Evolutionary conservation across 2,888 invertebrate species (phyloP).

Genomic region (Eupithecia centaureata): DNA sequence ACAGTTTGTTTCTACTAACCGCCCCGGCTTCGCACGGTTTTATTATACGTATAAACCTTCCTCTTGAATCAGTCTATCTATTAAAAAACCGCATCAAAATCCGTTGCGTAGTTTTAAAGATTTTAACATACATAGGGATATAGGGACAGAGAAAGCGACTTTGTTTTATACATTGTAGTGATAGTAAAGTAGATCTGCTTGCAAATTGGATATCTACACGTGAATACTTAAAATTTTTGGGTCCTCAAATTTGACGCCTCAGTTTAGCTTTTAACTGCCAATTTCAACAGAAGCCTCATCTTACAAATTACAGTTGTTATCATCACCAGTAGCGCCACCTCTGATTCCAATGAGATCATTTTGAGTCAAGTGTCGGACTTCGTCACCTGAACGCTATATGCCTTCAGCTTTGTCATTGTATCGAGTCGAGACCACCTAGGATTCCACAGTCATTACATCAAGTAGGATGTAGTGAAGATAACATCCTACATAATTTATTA

Average conservation of each 20-base stretch:
- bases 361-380: slow-evolving; percentile 16
- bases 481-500: slow-evolving; percentile 45
- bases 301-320: neutral
- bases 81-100: too few relatives aligned
- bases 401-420: slow-evolving; percentile 16
- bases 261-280: neutral
- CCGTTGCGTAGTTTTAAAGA: too few relatives aligned
- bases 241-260: neutral
- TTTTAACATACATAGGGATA: too few relatives aligned
- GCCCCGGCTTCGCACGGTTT: too few relatives aligned
- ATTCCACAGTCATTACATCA: slow-evolving; percentile 37
- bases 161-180: too few relatives aligned
- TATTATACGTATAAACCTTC: too few relatives aligned
- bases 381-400: slow-evolving; percentile 18
- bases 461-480: slow-evolving; percentile 47
- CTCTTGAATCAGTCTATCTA: too few relatives aligned
- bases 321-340: slow-evolving; percentile 18
- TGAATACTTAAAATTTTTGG: neutral
- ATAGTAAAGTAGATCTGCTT: neutral
- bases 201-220: neutral
- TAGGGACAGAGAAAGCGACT: too few relatives aligned
- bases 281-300: neutral
- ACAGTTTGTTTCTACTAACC: neutral
- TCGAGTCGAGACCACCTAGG: slow-evolving; percentile 41
- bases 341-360: slow-evolving; percentile 8